Percentiles rank a stretch among this genome's conserved stretches.
phyloP scores from a whole-genome alignment of 1,140 invertebrate species.

The Drosophila nikananu region DNA sequence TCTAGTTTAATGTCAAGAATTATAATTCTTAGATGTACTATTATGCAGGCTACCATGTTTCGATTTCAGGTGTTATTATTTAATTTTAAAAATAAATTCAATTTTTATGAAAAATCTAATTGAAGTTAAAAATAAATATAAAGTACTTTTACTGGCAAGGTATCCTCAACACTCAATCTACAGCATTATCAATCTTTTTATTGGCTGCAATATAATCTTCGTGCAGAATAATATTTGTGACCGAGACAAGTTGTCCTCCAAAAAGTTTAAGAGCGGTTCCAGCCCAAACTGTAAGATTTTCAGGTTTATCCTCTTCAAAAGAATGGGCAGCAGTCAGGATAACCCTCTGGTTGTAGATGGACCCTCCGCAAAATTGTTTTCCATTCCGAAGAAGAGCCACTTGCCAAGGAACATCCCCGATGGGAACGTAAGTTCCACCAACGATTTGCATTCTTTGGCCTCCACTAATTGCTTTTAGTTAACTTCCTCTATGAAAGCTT shows the following conservation, averaged over 20 bases:
- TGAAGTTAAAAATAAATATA: too few species aligned
- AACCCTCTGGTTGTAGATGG: not conserved
- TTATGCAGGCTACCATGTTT: too few species aligned
- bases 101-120: not conserved
- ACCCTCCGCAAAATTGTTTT: not conserved
- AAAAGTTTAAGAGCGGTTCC: not conserved
- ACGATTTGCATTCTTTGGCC: not conserved
- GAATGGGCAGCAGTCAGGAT: not conserved
- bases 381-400: not conserved
- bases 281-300: not conserved
- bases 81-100: too few species aligned
- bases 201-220: not conserved
- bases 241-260: not conserved
- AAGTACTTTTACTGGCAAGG: too few species aligned
- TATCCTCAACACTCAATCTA: not conserved
- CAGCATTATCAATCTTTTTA: rapidly evolving
- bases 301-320: rapidly evolving
- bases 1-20: too few species aligned
- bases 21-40: too few species aligned
- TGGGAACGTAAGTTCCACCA: not conserved
- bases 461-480: too few species aligned
- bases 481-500: too few species aligned
- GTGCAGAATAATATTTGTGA: not conserved
- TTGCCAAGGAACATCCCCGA: conserved; percentile 3
- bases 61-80: too few species aligned